phyloP scores from a whole-genome alignment of 2,113 vertebrate genomes.

The Tichodroma muraria region DNA sequence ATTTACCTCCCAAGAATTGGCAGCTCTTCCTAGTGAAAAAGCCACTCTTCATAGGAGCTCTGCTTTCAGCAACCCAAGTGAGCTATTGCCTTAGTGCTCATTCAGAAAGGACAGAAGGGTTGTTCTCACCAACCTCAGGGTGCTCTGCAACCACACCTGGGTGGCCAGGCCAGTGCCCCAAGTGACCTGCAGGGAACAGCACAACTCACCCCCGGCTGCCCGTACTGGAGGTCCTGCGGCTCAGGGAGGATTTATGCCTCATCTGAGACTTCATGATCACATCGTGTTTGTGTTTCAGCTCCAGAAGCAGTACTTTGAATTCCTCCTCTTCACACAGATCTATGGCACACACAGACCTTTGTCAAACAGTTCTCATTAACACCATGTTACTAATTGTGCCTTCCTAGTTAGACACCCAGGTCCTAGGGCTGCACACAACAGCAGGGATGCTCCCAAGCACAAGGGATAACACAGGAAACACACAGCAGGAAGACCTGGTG shows the following conservation, averaged over 20 bases:
- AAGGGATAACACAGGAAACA: neutral
- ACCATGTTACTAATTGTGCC: neutral
- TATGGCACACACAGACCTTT: constrained; percentile 35
- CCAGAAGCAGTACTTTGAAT: constrained; percentile 88
- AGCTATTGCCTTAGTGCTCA: neutral
- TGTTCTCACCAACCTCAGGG: accelerated
- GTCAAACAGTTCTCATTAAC: neutral
- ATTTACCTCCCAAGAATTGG: neutral
- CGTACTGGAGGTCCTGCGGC: constrained; percentile 89
- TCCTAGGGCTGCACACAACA: neutral
- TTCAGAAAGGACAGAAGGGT: neutral
- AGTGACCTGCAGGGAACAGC: neutral
- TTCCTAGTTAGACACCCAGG: neutral
- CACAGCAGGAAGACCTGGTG: neutral
- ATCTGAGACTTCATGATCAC: constrained; percentile 98
- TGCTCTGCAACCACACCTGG: neutral
- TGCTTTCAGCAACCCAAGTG: neutral
- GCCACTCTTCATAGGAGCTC: neutral
- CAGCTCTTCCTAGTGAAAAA: neutral
- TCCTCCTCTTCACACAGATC: constrained; percentile 97
- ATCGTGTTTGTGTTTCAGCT: constrained; percentile 95
- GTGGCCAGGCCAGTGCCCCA: accelerated
- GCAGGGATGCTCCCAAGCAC: neutral
- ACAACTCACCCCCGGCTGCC: constrained; percentile 89
- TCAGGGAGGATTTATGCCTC: constrained; percentile 94